These are phyloP conservation scores for Onychostruthus taczanowskii DNA, from an alignment of 2,113 vertebrate genomes.

Conservation along the genomic window DNA sequence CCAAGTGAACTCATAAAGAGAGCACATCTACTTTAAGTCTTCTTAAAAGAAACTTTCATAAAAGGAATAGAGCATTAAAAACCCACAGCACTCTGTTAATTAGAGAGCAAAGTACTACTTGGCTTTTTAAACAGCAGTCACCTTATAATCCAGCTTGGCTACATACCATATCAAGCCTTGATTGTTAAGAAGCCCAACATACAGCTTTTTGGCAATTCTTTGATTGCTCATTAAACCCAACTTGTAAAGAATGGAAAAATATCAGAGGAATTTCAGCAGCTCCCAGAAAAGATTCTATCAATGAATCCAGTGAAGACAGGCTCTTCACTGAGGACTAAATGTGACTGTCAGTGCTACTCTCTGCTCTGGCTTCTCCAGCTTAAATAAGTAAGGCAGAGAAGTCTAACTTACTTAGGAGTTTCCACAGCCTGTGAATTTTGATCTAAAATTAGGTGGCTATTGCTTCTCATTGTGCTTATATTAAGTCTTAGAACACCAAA, in stretches of 20 bases:
- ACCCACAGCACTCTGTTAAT: constrained; percentile 42
- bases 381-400: not conserved
- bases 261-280: not conserved
- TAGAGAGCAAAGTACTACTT: constrained; percentile 54
- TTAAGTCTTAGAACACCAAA: not conserved
- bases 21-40: constrained; percentile 57
- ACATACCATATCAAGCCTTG: not conserved
- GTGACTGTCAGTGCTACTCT: not conserved
- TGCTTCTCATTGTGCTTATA: not conserved
- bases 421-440: not conserved
- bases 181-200: not conserved
- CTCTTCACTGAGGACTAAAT: constrained; percentile 6
- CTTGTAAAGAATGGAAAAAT: not conserved
- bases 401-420: not conserved
- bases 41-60: constrained; percentile 64
- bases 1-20: constrained; percentile 67
- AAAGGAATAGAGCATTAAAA: constrained; percentile 61
- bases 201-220: not conserved
- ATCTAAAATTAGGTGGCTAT: not conserved
- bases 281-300: not conserved
- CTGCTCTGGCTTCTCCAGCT: not conserved
- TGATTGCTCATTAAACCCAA: constrained; percentile 9
- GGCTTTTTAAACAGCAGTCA: constrained; percentile 50
- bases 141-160: constrained; percentile 32
- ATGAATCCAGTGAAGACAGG: not conserved